Evolutionary conservation across 2,113 vertebrate species (phyloP), one percentile per base, ranked within the genome.

Genomic region (Tylochromis polylepis): DNA sequence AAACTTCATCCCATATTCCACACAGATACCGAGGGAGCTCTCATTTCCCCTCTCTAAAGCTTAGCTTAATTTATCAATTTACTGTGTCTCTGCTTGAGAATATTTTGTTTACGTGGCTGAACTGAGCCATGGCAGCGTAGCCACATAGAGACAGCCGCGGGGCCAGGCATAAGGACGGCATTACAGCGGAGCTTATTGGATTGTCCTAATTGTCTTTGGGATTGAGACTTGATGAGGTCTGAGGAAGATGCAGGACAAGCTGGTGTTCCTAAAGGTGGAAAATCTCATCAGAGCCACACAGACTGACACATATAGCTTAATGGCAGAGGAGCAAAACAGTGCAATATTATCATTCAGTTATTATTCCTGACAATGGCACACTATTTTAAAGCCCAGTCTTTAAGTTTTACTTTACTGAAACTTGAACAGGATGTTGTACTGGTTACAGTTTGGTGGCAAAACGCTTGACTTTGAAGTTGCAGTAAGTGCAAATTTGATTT

Each of bases 131-230:
- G 55, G 59, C 72, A 84, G 88, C 41, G 43, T 41, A 34, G 91
- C 88, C 89, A 82, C 80, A 85, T 34, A 89, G 14, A 84, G 84
- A 56, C 85, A 77, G 89, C 84, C 78, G 38, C 72, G 46, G 90
- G 88, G 79, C 91, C 80, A 87, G 90, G 89, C 89, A 89, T 88
- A 88, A 86, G 89, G 82, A 85, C 77, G 60, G 92, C 89, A 92
- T 95, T 94, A 94, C 89, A 82, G 91, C 18, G 81, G 89, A 81
- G 91, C 94, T 96, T 93, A 96, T 95, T 95, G 93, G 94, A 96
- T 96, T 96, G 94, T 88, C 94, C 89, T 96, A 96, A 96, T 95
- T 95, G 94, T 93, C 95, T 95, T 93, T 93, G 83, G 94, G 95
- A 90, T 94, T 92, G 94, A 95, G 91, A 94, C 91, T 90, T 92